Base-by-base conservation (phyloP, 2,888 invertebrate genomes). In the Lasioglossum figueresi region DNA sequence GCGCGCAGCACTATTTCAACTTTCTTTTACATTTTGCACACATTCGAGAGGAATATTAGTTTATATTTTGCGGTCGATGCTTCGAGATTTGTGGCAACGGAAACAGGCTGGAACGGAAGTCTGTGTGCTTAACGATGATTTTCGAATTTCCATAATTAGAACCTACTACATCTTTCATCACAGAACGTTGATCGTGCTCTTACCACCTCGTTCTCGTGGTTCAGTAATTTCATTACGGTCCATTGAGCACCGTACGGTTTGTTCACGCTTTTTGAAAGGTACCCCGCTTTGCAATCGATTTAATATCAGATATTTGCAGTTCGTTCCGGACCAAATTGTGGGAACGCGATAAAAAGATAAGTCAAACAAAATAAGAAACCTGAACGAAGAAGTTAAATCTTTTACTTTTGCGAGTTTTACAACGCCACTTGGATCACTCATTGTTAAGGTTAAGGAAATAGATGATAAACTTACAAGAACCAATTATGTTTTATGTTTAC, bases 151-250 rank as follows among this genome's bases (percentile, higher is more conserved):
- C 63, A 63, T 31, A 31, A 63, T 63, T 63, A 63, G 31, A 31
- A 16, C 27, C 31, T 31, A 63, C 31, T 31, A 16, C 63, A 31
- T 63, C 31, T 63, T 16, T 63, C 27, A 63, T 31, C 31, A 63
- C 27, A 27, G 56, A 40, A 40, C 74, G 37, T 27, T 27, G 27
- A 37, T 56, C 56, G 75, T 10, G 27, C 40, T 40, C 43, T 40
- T 70, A 52, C 37, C 52, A 31, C 52, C 40, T 43, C 59, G 27
- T 59, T 43, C 75, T 19, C 37, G 10, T 45, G 34, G 52, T 48
- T 31, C 79, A 34, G 74, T 70, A 66, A 75, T 59, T 37, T 19
- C 4, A 74, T 31, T 56, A 82, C 80, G 74, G 70, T 82, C 59
- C 74, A 82, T 82, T 70, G 70, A 74, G 19, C 34, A 56, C 45